Percentiles rank a stretch among this genome's conserved stretches.
Conservation (phyloP, 2,113 vertebrate genomes). For the Collichthys lucidus region DNA sequence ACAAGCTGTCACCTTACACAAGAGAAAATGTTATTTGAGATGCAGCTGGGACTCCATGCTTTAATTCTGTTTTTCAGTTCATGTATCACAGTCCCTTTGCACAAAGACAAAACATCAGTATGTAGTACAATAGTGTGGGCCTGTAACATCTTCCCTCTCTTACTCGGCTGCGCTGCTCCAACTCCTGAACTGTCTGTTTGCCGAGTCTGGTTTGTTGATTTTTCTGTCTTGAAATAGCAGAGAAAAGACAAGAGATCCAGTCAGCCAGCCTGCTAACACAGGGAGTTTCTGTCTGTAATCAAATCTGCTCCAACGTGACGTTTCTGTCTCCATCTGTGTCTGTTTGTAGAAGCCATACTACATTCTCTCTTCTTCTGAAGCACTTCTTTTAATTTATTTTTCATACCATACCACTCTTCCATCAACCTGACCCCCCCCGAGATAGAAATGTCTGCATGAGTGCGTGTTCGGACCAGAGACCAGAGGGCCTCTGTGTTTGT, state of each 20-base stretch:
- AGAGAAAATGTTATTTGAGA: not conserved
- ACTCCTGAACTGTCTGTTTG: not conserved
- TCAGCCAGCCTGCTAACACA: not conserved
- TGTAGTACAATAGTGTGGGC: not conserved
- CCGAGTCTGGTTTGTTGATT: conserved; percentile 1
- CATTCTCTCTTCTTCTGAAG: conserved; percentile 2
- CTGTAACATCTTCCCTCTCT: not conserved
- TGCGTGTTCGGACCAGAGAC: conserved; percentile 3
- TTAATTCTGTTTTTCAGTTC: not conserved
- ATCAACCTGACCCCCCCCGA: not conserved
- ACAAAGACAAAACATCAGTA: not conserved
- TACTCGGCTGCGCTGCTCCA: not conserved
- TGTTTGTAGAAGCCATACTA: not conserved
- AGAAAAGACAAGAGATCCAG: not conserved
- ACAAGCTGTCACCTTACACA: not conserved
- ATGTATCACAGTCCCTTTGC: not conserved
- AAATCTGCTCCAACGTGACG: not conserved
- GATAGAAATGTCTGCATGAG: not conserved
- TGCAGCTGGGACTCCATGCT: not conserved
- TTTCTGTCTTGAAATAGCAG: not conserved
- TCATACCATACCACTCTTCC: not conserved
- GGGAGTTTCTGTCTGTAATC: not conserved
- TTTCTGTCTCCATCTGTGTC: not conserved
- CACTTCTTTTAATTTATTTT: conserved; percentile 7
- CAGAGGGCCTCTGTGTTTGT: conserved; percentile 13